phyloP scores from a whole-genome alignment of 2,113 vertebrate species.

The Tetrax tetrax region DNA sequence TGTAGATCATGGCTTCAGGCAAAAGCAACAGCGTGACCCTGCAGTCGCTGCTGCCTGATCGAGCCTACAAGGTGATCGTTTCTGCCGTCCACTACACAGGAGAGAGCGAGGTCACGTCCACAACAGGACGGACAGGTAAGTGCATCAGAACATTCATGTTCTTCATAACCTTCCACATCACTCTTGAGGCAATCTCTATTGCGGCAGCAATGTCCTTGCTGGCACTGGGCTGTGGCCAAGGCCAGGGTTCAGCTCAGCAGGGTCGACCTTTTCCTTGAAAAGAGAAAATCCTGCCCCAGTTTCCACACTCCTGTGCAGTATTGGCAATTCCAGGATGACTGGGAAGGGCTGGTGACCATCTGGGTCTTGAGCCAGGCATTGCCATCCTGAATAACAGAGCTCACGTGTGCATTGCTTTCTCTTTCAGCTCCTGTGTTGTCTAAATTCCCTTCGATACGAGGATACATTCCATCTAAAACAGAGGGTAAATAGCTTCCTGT shows the following conservation, averaged over 20 bases:
- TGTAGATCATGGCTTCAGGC: constrained; percentile 83
- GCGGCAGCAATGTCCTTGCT: fast-evolving
- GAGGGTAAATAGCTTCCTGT: constrained; percentile 45
- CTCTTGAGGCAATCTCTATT: fast-evolving
- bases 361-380: fast-evolving
- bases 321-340: neutral
- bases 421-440: constrained; percentile 56
- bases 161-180: fast-evolving
- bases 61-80: constrained; percentile 83
- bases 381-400: fast-evolving
- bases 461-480: constrained; percentile 15
- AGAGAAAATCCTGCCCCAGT: neutral
- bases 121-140: constrained; percentile 83
- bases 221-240: neutral
- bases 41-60: constrained; percentile 81
- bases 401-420: neutral
- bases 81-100: constrained; percentile 84
- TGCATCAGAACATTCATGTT: fast-evolving
- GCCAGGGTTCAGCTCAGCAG: neutral
- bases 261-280: neutral
- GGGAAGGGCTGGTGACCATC: neutral
- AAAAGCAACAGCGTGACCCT: constrained; percentile 74
- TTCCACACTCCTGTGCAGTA: neutral
- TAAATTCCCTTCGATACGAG: constrained; percentile 55
- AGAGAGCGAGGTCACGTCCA: constrained; percentile 78